These are phyloP conservation scores for Spheniscus mendiculus DNA, from an alignment of 2,113 vertebrate species.

Conservation along the genomic window DNA sequence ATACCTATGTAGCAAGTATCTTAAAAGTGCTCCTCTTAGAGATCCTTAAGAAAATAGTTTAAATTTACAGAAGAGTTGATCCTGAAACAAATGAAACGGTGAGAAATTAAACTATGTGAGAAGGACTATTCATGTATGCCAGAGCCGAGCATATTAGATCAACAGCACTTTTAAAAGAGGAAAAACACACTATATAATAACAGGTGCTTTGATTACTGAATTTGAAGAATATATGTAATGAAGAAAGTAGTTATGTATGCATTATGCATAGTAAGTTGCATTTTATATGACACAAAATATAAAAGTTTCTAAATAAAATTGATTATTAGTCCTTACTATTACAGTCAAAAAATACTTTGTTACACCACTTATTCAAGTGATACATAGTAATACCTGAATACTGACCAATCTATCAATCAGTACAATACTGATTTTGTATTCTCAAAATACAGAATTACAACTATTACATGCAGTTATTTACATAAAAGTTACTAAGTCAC, in stretches of 20 bases:
- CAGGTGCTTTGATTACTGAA: background rate
- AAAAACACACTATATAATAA: background rate
- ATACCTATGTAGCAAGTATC: background rate
- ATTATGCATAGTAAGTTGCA: background rate
- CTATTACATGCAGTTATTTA: background rate
- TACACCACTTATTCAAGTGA: background rate
- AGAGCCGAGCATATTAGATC: background rate
- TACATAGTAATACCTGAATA: background rate
- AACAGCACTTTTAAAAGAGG: background rate
- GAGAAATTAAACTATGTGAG: background rate
- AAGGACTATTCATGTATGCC: background rate
- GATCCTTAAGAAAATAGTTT: background rate
- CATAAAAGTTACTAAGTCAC: background rate
- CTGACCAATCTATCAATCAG: background rate
- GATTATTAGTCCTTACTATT: background rate
- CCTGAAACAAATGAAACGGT: background rate
- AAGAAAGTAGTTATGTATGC: background rate
- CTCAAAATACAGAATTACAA: background rate
- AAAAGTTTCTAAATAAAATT: background rate
- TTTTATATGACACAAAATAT: background rate
- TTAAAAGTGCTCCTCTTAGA: background rate
- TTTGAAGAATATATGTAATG: background rate
- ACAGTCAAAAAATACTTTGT: background rate
- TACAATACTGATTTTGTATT: background rate
- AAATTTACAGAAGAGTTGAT: background rate